phyloP scores from a whole-genome alignment of 2,797 vertebrate genomes.

The Chrosomus eos region DNA sequence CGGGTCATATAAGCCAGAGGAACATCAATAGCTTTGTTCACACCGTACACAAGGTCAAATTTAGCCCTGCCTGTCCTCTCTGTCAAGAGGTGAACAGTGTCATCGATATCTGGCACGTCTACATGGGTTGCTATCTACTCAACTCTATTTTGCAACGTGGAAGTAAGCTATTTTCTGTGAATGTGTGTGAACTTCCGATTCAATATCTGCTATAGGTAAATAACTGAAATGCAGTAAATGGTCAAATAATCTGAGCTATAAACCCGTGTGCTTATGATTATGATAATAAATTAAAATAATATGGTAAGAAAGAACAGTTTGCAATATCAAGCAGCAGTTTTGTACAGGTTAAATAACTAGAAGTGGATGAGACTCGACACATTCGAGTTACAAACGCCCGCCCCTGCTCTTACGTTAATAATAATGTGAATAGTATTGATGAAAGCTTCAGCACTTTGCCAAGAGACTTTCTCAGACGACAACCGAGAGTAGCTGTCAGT shows the following conservation, averaged over 20 bases:
- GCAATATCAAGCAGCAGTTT: too few relatives aligned
- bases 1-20: neutral
- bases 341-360: too few relatives aligned
- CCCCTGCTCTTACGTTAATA: neutral
- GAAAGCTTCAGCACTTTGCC: neutral
- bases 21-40: slow-evolving; percentile 4
- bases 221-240: too few relatives aligned
- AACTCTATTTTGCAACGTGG: neutral
- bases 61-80: neutral
- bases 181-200: too few relatives aligned
- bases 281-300: too few relatives aligned
- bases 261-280: too few relatives aligned
- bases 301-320: too few relatives aligned
- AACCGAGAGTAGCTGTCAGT: neutral
- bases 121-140: neutral
- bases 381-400: too few relatives aligned
- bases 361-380: too few relatives aligned
- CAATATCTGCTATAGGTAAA: too few relatives aligned
- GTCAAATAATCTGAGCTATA: too few relatives aligned
- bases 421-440: neutral
- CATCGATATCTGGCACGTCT: neutral
- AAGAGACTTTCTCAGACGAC: neutral
- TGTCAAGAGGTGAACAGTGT: neutral
- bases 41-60: neutral
- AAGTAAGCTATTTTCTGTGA: neutral